Evolutionary conservation across 2,888 invertebrate genomes (phyloP), one percentile per base, ranked within the genome.

Genomic region (Nineta flava): DNA sequence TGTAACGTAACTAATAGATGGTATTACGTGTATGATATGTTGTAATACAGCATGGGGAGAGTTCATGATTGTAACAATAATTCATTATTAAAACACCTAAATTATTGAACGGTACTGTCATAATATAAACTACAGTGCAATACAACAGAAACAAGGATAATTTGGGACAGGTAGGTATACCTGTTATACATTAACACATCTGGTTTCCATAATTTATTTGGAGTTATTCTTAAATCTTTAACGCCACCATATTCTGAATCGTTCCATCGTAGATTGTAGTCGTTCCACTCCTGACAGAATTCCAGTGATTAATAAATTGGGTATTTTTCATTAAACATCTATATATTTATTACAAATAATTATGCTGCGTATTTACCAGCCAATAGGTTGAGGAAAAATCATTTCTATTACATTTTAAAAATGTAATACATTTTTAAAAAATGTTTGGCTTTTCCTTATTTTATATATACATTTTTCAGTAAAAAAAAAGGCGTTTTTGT

Each of bases 121-220:
- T 26, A 26, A 26, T 26, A 26, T 26, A 26, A 26, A 26, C 26
- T 26, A 38, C 38, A 38, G 38, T 38, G 26, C 26, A 26, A 26
- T 26, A 26, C 26, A 26, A 26, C 26, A 26, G 7, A 26, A 5
- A 26, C 26, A 26, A 26, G 26, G 26, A 7, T 7, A 26, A 26
- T 26, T 26, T 26, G 26, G 26, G 26, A 26, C 26, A 26, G 26
- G 26, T 26, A 26, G 26, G 7, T 34, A 77, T 75, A 94, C 94
- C 96, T 97, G 83, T 99, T 99, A 73, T 97, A 99, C 88, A 99
- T 92, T 57, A 99, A 86, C 61, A 99, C 91, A 72, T 99, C 97
- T 55, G 99, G 97, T 68, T 90, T 93, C 99, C 99, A 99, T 55
- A 99, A 77, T 67, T 87, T 87, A 70, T 87, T 87, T 48, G 95